phyloP scores from a whole-genome alignment of 2,797 vertebrate species.

The Myripristis murdjan region DNA sequence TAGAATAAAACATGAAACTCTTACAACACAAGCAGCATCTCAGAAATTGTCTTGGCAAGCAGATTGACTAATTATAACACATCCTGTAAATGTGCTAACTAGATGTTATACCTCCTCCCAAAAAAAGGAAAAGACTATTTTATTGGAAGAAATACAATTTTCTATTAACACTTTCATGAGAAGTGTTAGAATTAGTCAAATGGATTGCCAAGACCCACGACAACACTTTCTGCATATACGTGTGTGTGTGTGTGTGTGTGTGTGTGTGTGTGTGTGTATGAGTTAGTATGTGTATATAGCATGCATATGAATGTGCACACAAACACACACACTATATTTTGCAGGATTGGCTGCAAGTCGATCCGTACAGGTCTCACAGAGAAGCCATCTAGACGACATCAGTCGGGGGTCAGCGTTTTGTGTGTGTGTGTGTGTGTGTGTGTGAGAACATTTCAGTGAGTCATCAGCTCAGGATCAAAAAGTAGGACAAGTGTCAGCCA shows the following conservation, averaged over 20 bases:
- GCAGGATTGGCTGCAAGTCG: slow-evolving; percentile 15
- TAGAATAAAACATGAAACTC: too few relatives aligned
- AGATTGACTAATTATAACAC: slow-evolving; percentile 9
- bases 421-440: slow-evolving; percentile 17
- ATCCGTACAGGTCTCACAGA: slow-evolving; percentile 38
- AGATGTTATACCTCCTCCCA: slow-evolving; percentile 51
- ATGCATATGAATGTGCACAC: too few relatives aligned
- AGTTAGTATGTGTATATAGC: too few relatives aligned
- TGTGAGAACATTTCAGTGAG: too few relatives aligned
- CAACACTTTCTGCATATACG: slow-evolving; percentile 46
- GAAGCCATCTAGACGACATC: slow-evolving; percentile 14
- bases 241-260: slow-evolving; percentile 11
- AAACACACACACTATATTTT: too few relatives aligned
- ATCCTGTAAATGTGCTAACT: slow-evolving; percentile 43
- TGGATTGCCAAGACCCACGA: slow-evolving; percentile 60
- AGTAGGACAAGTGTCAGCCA: slow-evolving; percentile 29
- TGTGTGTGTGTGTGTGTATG: neutral
- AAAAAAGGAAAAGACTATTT: slow-evolving; percentile 63
- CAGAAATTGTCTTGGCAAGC: neutral
- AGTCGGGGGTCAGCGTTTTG: neutral
- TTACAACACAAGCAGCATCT: too few relatives aligned
- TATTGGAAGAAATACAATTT: slow-evolving; percentile 60
- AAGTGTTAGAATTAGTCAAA: slow-evolving; percentile 71
- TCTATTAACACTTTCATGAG: slow-evolving; percentile 64
- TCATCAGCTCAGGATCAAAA: slow-evolving; percentile 33